phyloP scores from a whole-genome alignment of 2,888 invertebrate species.

The Hartigia nigra region DNA sequence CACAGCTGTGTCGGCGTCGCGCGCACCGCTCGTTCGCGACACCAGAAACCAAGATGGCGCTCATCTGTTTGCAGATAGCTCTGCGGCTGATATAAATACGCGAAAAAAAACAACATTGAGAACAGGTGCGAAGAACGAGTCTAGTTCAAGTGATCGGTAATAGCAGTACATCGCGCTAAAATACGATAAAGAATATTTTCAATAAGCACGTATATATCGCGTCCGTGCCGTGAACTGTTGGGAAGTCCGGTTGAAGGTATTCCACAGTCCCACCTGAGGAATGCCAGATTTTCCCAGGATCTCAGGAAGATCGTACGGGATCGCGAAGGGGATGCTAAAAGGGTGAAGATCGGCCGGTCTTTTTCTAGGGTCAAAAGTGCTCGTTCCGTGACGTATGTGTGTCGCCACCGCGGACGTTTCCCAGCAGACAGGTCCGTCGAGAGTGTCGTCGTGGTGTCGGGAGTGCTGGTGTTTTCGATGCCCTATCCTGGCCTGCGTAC shows the following conservation, averaged over 20 bases:
- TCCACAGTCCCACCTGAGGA: conserved; percentile 39
- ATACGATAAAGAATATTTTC: background rate
- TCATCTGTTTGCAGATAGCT: conserved; percentile 56
- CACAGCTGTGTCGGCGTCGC: conserved; percentile 39
- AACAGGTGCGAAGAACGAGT: conserved; percentile 8
- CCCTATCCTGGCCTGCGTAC: conserved; percentile 28
- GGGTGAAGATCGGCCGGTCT: conserved; percentile 4
- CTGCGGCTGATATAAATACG: conserved; percentile 57
- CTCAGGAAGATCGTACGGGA: conserved; percentile 4
- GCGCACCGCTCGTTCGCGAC: conserved; percentile 41
- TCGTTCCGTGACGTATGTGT: conserved; percentile 59
- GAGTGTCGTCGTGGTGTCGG: conserved; percentile 25
- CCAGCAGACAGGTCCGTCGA: conserved; percentile 39
- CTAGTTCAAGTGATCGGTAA: background rate
- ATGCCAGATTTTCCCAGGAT: conserved; percentile 28
- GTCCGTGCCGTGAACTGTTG: background rate
- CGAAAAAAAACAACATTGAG: conserved; percentile 30
- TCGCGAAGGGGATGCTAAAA: conserved; percentile 2
- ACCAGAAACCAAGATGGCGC: conserved; percentile 59
- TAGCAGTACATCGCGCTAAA: background rate
- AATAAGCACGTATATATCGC: background rate
- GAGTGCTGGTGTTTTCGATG: conserved; percentile 40
- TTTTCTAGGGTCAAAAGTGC: conserved; percentile 23
- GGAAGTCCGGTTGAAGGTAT: conserved; percentile 4
- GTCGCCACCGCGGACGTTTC: conserved; percentile 56